Percentiles rank a stretch among this genome's conserved stretches.
Evolutionary conservation across 2,113 vertebrate species (phyloP).

Genomic region (Phalacrocorax brasilianus): DNA sequence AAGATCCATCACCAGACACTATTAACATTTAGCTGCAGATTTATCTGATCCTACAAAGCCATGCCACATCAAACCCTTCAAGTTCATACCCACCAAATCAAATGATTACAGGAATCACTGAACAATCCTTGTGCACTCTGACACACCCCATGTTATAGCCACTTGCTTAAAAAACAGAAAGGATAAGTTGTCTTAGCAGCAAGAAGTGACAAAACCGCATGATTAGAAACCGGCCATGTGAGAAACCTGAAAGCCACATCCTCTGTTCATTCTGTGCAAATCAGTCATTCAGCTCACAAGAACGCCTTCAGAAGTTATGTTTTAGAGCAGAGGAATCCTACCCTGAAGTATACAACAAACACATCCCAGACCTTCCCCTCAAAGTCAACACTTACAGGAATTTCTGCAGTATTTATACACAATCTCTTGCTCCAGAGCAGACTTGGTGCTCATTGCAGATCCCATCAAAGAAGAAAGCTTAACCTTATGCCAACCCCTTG

Average conservation of each 20-base stretch:
- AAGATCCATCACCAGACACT: not conserved
- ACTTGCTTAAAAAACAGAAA: not conserved
- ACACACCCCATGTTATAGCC: not conserved
- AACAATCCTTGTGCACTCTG: not conserved
- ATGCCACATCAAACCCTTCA: not conserved
- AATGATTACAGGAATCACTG: not conserved
- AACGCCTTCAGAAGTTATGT: not conserved
- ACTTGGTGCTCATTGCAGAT: not conserved
- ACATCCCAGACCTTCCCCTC: not conserved
- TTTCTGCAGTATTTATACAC: not conserved
- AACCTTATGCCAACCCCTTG: not conserved
- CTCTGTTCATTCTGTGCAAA: not conserved
- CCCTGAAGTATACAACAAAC: not conserved
- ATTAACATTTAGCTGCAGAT: not conserved
- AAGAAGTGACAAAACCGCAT: not conserved
- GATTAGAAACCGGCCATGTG: not conserved
- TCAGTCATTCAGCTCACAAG: not conserved
- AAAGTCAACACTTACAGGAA: not conserved
- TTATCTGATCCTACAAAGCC: not conserved
- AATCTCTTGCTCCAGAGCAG: not conserved
- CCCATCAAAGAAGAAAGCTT: not conserved
- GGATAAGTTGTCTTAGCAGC: not conserved
- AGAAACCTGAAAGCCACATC: not conserved
- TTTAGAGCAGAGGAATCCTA: not conserved
- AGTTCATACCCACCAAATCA: not conserved